Percentiles rank a stretch among this genome's conserved stretches.
Evolutionary conservation across 2,888 invertebrate genomes (phyloP).

Genomic region (Noctua fimbriata): DNA sequence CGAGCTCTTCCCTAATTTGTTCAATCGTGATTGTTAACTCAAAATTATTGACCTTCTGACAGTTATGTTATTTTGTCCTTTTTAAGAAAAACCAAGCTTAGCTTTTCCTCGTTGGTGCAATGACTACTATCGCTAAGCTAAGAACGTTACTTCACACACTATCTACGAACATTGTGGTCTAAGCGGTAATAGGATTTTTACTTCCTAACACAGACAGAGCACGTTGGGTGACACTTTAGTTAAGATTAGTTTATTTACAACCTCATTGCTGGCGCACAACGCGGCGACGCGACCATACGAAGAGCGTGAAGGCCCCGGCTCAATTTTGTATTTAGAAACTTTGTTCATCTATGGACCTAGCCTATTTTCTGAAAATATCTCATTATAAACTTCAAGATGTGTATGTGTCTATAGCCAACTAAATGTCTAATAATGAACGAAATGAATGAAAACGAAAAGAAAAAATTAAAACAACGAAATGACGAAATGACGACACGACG

Average conservation of each 20-base stretch:
- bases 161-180: slow-evolving; percentile 21
- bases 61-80: neutral
- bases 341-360: neutral
- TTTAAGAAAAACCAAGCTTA: neutral
- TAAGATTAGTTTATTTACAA: slow-evolving; percentile 37
- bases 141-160: neutral
- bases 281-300: neutral
- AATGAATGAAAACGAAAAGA: no score
- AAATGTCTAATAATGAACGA: no score
- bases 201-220: neutral
- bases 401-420: neutral
- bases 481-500: no score
- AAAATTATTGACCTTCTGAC: neutral
- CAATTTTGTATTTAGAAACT: neutral
- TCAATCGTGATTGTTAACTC: neutral
- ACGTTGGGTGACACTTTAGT: slow-evolving; percentile 26
- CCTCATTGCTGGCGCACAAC: neutral
- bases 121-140: neutral
- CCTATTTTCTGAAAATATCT: no score
- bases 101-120: neutral
- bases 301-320: no score
- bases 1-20: no score
- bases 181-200: slow-evolving; percentile 27
- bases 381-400: neutral
- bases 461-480: no score